Conservation (phyloP, 2,797 vertebrate genomes). For the Coilia nasus region DNA sequence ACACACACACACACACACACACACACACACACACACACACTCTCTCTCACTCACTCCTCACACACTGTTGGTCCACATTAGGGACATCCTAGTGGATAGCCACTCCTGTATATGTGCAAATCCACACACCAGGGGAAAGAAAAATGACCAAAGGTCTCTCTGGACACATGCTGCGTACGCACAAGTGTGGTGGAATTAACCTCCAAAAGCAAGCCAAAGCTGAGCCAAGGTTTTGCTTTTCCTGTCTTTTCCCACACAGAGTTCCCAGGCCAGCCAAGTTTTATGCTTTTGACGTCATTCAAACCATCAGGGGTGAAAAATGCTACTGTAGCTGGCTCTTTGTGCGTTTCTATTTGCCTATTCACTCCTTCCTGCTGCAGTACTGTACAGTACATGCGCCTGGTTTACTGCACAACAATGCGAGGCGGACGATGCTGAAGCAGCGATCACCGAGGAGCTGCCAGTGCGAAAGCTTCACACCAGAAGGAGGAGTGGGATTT, state of each 20-base stretch:
- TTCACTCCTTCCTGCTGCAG: not conserved
- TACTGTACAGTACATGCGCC: not conserved
- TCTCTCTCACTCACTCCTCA: too few relatives aligned
- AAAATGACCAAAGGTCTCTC: not conserved
- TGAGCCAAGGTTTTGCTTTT: not conserved
- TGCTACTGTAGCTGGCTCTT: not conserved
- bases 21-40: constrained; percentile 15
- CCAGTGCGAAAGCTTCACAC: not conserved
- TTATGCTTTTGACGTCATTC: not conserved
- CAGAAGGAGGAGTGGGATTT: not conserved
- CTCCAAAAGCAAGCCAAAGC: not conserved
- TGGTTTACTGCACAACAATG: not conserved
- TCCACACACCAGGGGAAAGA: not conserved
- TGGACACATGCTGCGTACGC: too few relatives aligned
- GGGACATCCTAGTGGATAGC: too few relatives aligned
- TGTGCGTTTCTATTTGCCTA: too few relatives aligned
- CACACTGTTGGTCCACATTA: too few relatives aligned
- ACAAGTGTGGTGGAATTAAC: not conserved
- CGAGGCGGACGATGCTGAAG: not conserved
- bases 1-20: too few relatives aligned
- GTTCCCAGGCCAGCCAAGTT: not conserved
- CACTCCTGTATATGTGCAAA: not conserved
- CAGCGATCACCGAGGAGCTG: not conserved
- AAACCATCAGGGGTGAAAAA: not conserved
- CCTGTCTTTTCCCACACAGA: not conserved